Base-by-base conservation (phyloP, 1,140 invertebrate species). In the Leptopilina boulardi region DNA sequence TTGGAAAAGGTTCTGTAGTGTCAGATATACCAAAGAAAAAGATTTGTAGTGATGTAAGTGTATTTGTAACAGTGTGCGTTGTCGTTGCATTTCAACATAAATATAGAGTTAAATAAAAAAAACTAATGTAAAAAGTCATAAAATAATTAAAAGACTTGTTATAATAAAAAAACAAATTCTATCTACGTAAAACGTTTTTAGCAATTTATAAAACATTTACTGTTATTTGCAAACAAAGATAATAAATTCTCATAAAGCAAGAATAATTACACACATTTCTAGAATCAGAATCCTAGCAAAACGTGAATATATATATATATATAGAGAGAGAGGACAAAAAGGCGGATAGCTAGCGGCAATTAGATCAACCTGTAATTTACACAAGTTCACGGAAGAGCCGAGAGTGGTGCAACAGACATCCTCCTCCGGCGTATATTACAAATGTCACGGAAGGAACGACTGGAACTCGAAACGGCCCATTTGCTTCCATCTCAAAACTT, bases 311-410 rank as follows among this genome's bases (percentile, higher is more conserved):
- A n/a, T n/a, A n/a, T n/a, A n/a, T n/a, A n/a, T n/a, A n/a, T n/a
- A n/a, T n/a, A 5, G 3, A n/a, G 10, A 13, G 13, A 59, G 59
- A n/a, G 59, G 15, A 18, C 47, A 51, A 51, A n/a, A 66, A 66
- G 13, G 59, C 10, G 59, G 0, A 66, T 66, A n/a, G 13, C n/a
- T 30, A 11, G 2, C 11, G 13, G 26, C 26, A 66, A 30, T 30
- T 30, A 66, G 59, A 66, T 66, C 59, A 66, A 66, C 59, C 59
- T 66, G 15, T 66, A 66, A 66, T 66, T 66, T 66, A 66, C 59
- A 30, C 13, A 66, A 66, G 59, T 66, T 66, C 23, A 13, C 11
- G 23, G 59, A 30, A 66, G 59, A 66, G 59, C 23, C 26, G 26
- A 34, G 26, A 34, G 21, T 30, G 23, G 59, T 66, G 26, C 59